Conservation (phyloP, 2,113 vertebrate genomes). For the Cryptotis parvus region DNA sequence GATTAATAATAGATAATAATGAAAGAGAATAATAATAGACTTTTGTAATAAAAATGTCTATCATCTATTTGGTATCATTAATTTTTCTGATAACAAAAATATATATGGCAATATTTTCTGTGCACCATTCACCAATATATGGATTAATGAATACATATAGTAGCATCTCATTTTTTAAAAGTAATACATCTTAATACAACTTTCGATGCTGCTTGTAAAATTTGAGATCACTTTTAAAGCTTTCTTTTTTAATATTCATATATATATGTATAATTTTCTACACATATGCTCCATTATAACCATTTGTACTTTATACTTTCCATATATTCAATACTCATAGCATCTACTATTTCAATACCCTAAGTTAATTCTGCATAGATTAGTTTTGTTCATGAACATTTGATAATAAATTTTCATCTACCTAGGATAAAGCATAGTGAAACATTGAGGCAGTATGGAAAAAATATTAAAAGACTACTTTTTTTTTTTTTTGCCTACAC, state of each 20-base stretch:
- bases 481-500: too few relatives aligned
- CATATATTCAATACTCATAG: neutral
- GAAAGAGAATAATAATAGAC: too few relatives aligned
- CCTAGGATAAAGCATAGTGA: neutral
- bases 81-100: neutral
- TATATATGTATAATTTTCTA: neutral
- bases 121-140: too few relatives aligned
- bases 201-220: neutral
- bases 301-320: too few relatives aligned
- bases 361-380: neutral
- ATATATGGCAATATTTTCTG: neutral
- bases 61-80: neutral
- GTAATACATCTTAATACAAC: neutral
- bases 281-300: neutral
- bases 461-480: neutral
- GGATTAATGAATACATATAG: too few relatives aligned
- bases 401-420: constrained; percentile 13
- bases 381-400: neutral
- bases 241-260: neutral
- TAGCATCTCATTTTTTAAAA: constrained; percentile 8
- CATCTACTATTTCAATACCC: neutral
- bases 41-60: neutral
- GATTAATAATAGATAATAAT: too few relatives aligned
- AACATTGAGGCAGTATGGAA: neutral
- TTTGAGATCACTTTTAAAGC: neutral